Evolutionary conservation across 2,797 vertebrate species (phyloP).

Genomic region (Catostomus latipinnis): DNA sequence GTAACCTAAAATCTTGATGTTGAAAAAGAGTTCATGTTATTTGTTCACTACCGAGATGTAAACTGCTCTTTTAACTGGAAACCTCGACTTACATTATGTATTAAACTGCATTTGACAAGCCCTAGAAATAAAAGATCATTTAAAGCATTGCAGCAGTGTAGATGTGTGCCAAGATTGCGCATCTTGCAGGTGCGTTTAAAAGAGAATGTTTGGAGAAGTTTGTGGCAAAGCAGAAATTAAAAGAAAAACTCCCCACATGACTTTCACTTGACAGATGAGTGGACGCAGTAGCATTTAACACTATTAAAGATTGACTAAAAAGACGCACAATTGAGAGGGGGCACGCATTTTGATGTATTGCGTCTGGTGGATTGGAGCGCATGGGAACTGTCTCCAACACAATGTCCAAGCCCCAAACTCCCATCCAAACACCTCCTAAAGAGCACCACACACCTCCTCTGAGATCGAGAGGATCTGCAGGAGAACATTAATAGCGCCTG

Average conservation of each 20-base stretch:
- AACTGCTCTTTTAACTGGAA: neutral
- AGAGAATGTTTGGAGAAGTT: neutral
- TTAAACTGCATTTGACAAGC: neutral
- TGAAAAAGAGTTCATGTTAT: too few relatives aligned
- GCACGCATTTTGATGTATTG: constrained; percentile 64
- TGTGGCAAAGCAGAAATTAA: neutral
- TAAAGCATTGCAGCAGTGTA: neutral
- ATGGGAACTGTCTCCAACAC: constrained; percentile 70
- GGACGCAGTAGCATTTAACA: constrained; percentile 14
- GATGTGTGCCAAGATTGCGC: neutral
- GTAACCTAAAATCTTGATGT: neutral
- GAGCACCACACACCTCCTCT: constrained; percentile 29
- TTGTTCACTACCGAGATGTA: too few relatives aligned
- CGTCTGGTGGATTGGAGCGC: constrained; percentile 62
- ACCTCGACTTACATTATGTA: neutral
- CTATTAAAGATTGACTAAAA: constrained; percentile 35
- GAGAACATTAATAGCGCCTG: constrained; percentile 65
- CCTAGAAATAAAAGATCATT: neutral
- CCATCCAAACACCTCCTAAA: constrained; percentile 45
- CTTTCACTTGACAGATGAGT: neutral
- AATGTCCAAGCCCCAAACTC: constrained; percentile 58
- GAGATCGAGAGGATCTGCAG: constrained; percentile 40
- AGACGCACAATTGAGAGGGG: constrained; percentile 41
- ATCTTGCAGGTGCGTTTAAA: constrained; percentile 69
- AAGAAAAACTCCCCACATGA: neutral